Evolutionary conservation across 2,888 invertebrate species (phyloP).

Genomic region (Tenthredo distinguenda): DNA sequence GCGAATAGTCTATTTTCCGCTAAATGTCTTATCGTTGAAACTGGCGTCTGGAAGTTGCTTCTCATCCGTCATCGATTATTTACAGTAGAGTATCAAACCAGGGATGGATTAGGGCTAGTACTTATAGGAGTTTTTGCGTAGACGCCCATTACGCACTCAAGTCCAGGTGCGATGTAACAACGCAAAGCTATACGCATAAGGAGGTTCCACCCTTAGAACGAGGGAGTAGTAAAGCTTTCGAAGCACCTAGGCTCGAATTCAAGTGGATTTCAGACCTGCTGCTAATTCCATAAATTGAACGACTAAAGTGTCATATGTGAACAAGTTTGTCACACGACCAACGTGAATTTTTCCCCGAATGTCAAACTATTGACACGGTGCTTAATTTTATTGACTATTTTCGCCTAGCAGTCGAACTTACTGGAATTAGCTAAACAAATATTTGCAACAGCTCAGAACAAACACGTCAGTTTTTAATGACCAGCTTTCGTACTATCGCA

Average conservation of each 20-base stretch:
- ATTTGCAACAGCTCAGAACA: not conserved
- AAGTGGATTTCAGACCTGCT: not conserved
- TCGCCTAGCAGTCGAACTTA: not conserved
- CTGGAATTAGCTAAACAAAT: not conserved
- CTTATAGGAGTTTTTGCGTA: not conserved
- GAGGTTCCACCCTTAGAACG: not conserved
- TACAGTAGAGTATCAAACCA: not conserved
- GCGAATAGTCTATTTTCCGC: not conserved
- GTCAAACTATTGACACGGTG: not conserved
- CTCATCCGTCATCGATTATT: constrained; percentile 22
- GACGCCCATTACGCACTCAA: not conserved
- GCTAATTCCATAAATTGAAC: not conserved
- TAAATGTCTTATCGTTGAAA: not conserved
- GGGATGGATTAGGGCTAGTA: not conserved
- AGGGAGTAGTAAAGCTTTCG: not conserved
- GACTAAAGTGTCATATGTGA: not conserved
- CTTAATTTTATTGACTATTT: not conserved
- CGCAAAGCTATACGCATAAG: not conserved
- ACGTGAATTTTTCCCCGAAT: not conserved
- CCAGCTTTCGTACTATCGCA: not conserved
- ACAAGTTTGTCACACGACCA: not conserved
- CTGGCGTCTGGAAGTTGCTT: not conserved
- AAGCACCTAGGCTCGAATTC: not conserved
- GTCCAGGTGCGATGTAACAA: not conserved
- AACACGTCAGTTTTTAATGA: not conserved